Evolutionary conservation across 1,140 invertebrate genomes (phyloP), one percentile per base, ranked within the genome.

Genomic region (Aphaenogaster rudis): DNA sequence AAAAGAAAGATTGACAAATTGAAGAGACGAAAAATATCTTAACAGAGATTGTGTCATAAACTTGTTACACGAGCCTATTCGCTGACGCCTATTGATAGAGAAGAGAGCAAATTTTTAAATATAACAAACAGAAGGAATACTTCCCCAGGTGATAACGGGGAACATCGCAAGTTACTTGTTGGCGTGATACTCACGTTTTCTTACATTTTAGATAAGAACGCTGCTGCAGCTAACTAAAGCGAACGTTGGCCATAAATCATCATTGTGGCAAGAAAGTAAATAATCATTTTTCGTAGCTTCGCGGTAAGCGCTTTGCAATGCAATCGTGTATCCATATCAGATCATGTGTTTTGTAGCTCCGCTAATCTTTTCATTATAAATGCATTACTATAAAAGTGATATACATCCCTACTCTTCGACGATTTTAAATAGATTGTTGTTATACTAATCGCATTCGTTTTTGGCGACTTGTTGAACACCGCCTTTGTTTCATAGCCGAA

Each of bases 61-160:
- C 42, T 80, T 86, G 81, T 90, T 88, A 88, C 11, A 59, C 67
- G 69, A 89, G 86, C 88, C 89, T 90, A 88, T 79, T 71, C 39
- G 67, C 57, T 59, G 72, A 72, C 76, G 78, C 76, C 61, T 90
- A 86, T 57, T 86, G 59, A 86, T 57, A 63, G 39, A 90, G 28
- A 28, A 28, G 28, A 84, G 33, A 61, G 69, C 50, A 63, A 61
- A 54, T 86, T 88, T 61, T 90, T 86, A 57, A 90, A 88, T 85
- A 74, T 85, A 76, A 87, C 48, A 63, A 42, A 63, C 39, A 50
- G 42, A 84, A 45, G 33, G 57, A 88, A 87, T 69, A 28, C 45
- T 59, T 57, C 61, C 71, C 36, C 21, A 72, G 64, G 15, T 59
- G 39, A 39, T n/a, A 39, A 61, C 39, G 33, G 42, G 67, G 42